Evolutionary conservation across 2,888 invertebrate species (phyloP), one percentile per base, ranked within the genome.

Genomic region (Erebia palarica): DNA sequence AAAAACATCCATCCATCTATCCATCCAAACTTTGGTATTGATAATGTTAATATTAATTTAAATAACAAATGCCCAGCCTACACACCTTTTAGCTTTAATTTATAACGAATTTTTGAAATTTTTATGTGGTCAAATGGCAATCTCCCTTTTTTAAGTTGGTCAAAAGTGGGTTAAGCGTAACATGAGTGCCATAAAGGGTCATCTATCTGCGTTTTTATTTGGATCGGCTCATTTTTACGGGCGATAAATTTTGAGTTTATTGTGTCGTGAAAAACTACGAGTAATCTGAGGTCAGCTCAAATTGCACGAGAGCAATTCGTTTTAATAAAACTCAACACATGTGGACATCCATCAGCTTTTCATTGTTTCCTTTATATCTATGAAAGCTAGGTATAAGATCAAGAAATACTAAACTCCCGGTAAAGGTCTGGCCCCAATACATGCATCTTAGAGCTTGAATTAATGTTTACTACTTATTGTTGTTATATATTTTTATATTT

Each of bases 191-290:
- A 61, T 63, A 63, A 63, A 63, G 63, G 13, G 47, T 63, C 49
- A 49, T 49, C 63, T 63, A 63, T 63, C 63, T 49, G 49, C 21
- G 63, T 21, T 47, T 63, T 21, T 21, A 63, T 47, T 21, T 47
- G 63, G 21, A 63, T 63, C 63, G 21, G 49, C 21, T 16, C 63
- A 49, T 63, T 63, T 63, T 63, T 49, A 63, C 63, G 63, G 63
- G 47, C 63, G 49, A 49, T 63, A 63, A 63, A 63, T 63, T 63
- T 63, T 63, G 47, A 63, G 47, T 63, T 63, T 63, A 63, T 63
- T 13, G 63, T 63, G 47, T 21, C 63, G 63, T 63, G 63, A 63
- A 63, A 63, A 63, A 63, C 63, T 63, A 63, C 47, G 44, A 61
- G n/a, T 60, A 60, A 47, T 47, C 21, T 49, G 63, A 47, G 63